Evolutionary conservation across 2,888 invertebrate species (phyloP), one percentile per base, ranked within the genome.

Genomic region (Tachina grossa): DNA sequence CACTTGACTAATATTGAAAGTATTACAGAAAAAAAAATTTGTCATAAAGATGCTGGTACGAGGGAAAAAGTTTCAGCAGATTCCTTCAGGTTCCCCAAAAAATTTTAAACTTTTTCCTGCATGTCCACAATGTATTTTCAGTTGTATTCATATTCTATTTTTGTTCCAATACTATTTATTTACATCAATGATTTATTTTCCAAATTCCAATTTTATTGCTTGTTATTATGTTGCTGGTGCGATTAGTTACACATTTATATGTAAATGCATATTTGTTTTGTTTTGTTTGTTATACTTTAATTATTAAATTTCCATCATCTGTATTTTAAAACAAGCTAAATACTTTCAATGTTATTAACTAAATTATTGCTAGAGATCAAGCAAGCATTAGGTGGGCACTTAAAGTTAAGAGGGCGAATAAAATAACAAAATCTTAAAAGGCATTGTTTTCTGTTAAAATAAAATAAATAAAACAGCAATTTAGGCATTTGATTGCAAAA

Each of bases 231-330:
- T 39, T 59, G 9, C 59, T 39, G 14, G 1, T 11, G 0, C 59
- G 47, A 47, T 72, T 72, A 47, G 49, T 72, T 72, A 49, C 41
- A 66, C 19, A 49, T 31, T 31, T 6, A 31, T 31, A 5, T 31
- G 31, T 31, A 31, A 31, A 6, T n/a, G n/a, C n/a, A n/a, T 39
- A 66, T 49, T 49, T 22, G 14, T 0, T 47, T 22, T 49, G 19
- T 19, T 19, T 61, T 49, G 9, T 72, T 31, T 39, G 16, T 19
- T 14, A n/a, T 9, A 39, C 6, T 39, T 59, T 61, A 57, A 59
- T 59, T 49, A 49, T 39, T 49, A 16, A 72, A n/a, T 47, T 47
- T 31, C 11, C 31, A 47, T 16, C 31, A 39, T n/a, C 59, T 47
- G 10, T 22, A 47, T 6, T 55, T 69, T 39, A 31, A 31, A 31